Evolutionary conservation across 1,140 invertebrate species (phyloP), one percentile per base, ranked within the genome.

Genomic region (Nilaparvata lugens): DNA sequence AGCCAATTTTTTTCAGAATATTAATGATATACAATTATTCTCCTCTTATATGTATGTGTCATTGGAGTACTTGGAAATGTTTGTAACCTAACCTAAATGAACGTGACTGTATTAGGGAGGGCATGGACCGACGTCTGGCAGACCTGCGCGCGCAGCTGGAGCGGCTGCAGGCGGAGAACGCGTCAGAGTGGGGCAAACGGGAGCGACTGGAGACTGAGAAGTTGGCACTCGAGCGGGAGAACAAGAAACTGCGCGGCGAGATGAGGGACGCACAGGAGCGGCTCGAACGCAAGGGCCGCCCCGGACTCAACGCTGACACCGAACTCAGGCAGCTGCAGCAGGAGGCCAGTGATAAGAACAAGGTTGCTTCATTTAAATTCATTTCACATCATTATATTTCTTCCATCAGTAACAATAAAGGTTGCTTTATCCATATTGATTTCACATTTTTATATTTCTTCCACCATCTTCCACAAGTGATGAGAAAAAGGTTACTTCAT

Each of bases 201-300:
- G 93, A 96, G 73, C 79, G 90, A 13, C 70, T 95, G 24, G 93
- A 95, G 74, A 91, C 90, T 0, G 93, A 95, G 66, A 94, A 94
- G 72, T 76, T 91, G 63, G 83, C 83, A 0, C 74, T 95, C 54
- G 88, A 95, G 68, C 78, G 93, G 43, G 92, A 95, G 66, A 95
- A 94, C 69, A 95, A 95, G 70, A 90, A 93, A 70, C 71, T 95
- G 38, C 80, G 87, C 9, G 80, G 81, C 16, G 90, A 94, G 75
- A 75, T 95, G n/a, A 79, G 84, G 7, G 92, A 95, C 64, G 74
- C 92, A 35, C 83, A 91, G 68, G 90, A 91, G 65, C 77, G 86
- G 58, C 68, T 88, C 11, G 86, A 85, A 73, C 79, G 87, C 72
- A 79, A 79, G 78, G 73, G 78, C 18, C 69, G 88, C 71, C 78